Conservation (phyloP, 2,113 vertebrate genomes). For the Baryphthengus martii region DNA sequence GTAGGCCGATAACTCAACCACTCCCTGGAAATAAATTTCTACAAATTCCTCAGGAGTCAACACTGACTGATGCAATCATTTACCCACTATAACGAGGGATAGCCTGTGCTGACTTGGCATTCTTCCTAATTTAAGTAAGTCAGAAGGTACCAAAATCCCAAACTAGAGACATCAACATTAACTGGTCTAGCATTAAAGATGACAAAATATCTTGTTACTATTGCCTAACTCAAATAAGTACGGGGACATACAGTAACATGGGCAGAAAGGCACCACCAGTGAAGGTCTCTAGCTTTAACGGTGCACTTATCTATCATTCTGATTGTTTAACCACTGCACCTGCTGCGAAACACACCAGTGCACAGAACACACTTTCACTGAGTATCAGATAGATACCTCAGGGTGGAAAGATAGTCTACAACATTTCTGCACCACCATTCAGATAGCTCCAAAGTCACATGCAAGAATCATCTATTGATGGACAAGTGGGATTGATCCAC, state of each 20-base stretch:
- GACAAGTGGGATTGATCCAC: neutral
- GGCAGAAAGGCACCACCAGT: neutral
- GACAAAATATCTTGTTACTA: neutral
- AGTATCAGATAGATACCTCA: neutral
- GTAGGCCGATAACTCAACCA: neutral
- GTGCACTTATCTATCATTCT: neutral
- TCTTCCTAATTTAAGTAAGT: neutral
- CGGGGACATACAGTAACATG: neutral
- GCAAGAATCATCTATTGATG: neutral
- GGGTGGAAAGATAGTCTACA: neutral
- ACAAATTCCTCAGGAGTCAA: constrained; percentile 8
- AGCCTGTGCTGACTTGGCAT: neutral
- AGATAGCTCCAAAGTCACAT: neutral
- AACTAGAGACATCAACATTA: neutral
- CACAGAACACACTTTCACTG: neutral
- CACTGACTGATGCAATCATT: neutral
- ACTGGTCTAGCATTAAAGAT: neutral
- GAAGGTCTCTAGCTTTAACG: neutral
- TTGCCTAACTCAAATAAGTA: neutral
- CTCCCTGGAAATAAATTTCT: constrained; percentile 8
- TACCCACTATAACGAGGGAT: neutral
- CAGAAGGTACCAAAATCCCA: neutral
- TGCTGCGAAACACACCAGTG: neutral
- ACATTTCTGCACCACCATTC: neutral
- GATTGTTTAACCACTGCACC: neutral